Evolutionary conservation across 2,888 invertebrate genomes (phyloP).

Genomic region (Vesta saturnalis): DNA sequence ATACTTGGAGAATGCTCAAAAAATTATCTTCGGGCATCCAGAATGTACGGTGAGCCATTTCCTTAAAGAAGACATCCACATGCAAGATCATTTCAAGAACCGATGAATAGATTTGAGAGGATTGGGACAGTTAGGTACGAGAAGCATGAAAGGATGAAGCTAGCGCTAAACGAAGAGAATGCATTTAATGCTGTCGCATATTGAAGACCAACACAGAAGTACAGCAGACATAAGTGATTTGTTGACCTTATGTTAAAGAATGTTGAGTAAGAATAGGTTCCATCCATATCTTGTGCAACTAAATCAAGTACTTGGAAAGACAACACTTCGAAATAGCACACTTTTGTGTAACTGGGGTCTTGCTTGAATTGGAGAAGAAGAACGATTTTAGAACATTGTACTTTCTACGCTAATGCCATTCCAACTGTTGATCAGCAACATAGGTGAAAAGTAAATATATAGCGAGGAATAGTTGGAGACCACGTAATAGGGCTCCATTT

Average conservation of each 20-base stretch:
- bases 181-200: not conserved
- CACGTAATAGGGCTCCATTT: too few species aligned
- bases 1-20: not conserved
- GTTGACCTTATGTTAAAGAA: too few species aligned
- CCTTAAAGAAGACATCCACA: not conserved
- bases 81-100: not conserved
- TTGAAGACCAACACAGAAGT: not conserved
- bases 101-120: not conserved
- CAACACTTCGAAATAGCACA: not conserved
- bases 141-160: not conserved
- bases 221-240: too few species aligned
- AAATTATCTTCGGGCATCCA: not conserved
- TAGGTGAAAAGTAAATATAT: not conserved
- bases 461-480: too few species aligned
- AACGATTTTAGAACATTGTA: too few species aligned
- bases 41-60: not conserved
- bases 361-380: not conserved
- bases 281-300: too few species aligned
- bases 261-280: too few species aligned
- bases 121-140: not conserved
- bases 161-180: too few species aligned
- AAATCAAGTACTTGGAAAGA: too few species aligned
- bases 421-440: not conserved
- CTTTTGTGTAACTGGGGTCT: not conserved
- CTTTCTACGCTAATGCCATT: not conserved